Conservation (phyloP, 1,140 invertebrate genomes). For the Periplaneta americana region DNA sequence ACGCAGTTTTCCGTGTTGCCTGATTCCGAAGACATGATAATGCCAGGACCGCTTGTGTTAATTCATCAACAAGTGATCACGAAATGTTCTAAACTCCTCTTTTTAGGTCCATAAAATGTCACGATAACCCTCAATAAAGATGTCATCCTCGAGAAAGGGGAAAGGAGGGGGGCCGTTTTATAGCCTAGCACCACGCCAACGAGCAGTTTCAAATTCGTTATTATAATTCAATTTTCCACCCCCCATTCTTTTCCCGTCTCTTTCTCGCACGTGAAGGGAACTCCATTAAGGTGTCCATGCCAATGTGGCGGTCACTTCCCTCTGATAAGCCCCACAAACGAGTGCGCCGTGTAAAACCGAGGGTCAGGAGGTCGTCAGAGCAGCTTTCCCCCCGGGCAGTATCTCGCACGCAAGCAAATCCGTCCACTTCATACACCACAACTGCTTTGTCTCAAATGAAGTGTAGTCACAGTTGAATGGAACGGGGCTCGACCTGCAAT, state of each 20-base stretch:
- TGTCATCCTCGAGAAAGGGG: not conserved
- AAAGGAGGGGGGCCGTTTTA: not conserved
- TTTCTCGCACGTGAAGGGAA: not conserved
- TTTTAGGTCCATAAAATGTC: too few species aligned
- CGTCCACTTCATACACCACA: not conserved
- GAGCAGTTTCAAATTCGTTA: not conserved
- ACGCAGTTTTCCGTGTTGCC: too few species aligned
- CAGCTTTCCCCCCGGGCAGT: not conserved
- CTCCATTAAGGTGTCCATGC: not conserved
- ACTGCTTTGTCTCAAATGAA: not conserved
- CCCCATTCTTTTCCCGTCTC: not conserved
- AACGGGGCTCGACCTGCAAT: too few species aligned
- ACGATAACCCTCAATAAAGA: not conserved
- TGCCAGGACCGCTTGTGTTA: too few species aligned
- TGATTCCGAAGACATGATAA: too few species aligned
- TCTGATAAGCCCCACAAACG: not conserved
- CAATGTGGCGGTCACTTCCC: not conserved
- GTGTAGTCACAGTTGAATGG: not conserved
- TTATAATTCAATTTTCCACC: not conserved
- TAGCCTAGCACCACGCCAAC: not conserved
- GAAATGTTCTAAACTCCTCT: too few species aligned
- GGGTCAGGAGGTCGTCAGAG: not conserved
- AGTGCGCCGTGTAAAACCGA: too few species aligned
- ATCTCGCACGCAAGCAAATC: not conserved
- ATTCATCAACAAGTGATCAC: too few species aligned